Evolutionary conservation across 2,797 vertebrate species (phyloP).

Genomic region (Pipistrellus kuhlii): DNA sequence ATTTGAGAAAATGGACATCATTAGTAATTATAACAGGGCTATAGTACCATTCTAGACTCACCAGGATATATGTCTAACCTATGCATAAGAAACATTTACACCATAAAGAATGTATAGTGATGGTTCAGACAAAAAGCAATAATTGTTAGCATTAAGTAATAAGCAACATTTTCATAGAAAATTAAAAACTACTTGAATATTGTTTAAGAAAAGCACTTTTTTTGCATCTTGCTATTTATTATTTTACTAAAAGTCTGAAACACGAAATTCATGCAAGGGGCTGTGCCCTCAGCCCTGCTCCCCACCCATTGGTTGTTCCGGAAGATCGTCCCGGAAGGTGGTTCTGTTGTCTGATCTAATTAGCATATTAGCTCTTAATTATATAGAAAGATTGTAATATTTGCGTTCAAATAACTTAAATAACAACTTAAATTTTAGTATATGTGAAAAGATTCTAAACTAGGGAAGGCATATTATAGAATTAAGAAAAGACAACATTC

Average conservation of each 20-base stretch:
- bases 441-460: background rate
- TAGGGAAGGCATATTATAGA: background rate
- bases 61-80: background rate
- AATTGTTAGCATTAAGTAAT: background rate
- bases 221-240: background rate
- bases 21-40: background rate
- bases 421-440: slow-evolving; percentile 4
- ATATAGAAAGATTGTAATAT: background rate
- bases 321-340: too few relatives aligned
- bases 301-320: too few relatives aligned
- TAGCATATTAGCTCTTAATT: too few relatives aligned
- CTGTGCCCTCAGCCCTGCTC: too few relatives aligned
- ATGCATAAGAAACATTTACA: background rate
- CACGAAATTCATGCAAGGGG: too few relatives aligned
- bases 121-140: background rate
- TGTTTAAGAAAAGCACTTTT: background rate
- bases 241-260: background rate
- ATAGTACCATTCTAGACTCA: background rate
- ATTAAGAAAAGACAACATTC: background rate
- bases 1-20: background rate
- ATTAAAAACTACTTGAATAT: background rate
- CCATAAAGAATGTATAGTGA: background rate
- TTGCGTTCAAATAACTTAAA: background rate
- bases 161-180: background rate
- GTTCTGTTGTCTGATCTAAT: too few relatives aligned